Conservation (phyloP, 1,140 invertebrate genomes). For the Apis dorsata region DNA sequence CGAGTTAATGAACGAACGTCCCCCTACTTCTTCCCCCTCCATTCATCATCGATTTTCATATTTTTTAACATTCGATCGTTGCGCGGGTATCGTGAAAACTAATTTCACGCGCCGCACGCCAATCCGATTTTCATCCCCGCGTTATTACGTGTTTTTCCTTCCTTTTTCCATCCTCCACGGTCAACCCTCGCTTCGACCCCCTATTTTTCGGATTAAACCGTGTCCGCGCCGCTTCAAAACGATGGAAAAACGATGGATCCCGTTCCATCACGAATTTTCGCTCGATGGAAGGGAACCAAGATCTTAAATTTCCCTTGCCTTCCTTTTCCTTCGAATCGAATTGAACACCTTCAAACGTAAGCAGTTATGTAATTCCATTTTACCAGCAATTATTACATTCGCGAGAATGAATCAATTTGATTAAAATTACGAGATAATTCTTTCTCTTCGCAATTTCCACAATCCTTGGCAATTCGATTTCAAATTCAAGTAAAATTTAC, state of each 20-base stretch:
- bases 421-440: too few relatives aligned
- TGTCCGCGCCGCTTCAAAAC: slow-evolving; percentile 48
- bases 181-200: background rate
- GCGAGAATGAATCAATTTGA: too few relatives aligned
- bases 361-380: too few relatives aligned
- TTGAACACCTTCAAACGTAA: too few relatives aligned
- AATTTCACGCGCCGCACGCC: slow-evolving; percentile 54
- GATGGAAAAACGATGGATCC: slow-evolving; percentile 57
- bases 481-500: too few relatives aligned
- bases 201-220: slow-evolving; percentile 42
- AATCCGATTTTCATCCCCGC: slow-evolving; percentile 53
- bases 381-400: too few relatives aligned
- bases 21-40: background rate
- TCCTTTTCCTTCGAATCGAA: too few relatives aligned
- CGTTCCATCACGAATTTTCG: slow-evolving; percentile 37
- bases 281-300: too few relatives aligned
- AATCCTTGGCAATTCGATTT: too few relatives aligned
- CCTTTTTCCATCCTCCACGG: background rate
- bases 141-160: slow-evolving; percentile 38
- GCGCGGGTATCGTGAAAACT: slow-evolving; percentile 37
- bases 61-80: slow-evolving; percentile 45
- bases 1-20: too few relatives aligned
- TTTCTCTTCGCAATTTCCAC: too few relatives aligned
- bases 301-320: too few relatives aligned
- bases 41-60: slow-evolving; percentile 37